These are phyloP conservation scores for Brachypalpus laphriformis DNA, from an alignment of 2,888 invertebrate species.

Conservation along the genomic window DNA sequence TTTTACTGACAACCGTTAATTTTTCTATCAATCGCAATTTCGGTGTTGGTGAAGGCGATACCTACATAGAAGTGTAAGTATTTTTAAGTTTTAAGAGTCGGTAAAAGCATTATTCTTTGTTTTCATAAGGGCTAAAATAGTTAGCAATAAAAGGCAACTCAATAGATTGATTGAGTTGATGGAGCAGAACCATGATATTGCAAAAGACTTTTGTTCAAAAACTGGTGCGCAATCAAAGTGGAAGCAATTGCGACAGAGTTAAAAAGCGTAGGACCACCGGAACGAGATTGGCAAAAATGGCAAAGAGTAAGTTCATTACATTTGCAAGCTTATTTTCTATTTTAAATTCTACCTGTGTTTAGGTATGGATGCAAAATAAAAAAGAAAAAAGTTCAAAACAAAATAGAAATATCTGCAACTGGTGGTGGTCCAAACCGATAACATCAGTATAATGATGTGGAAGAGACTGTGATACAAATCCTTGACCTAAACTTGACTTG, in stretches of 20 bases:
- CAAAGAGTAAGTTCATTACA: background rate
- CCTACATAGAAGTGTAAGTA: conserved; percentile 30
- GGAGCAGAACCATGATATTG: no score
- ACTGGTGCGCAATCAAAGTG: background rate
- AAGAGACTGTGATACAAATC: no score
- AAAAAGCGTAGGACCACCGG: background rate
- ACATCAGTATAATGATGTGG: conserved; percentile 4
- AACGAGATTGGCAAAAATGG: background rate
- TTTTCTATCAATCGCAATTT: no score
- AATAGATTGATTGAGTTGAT: no score
- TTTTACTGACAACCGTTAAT: no score
- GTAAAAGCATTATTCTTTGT: no score
- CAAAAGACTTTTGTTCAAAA: no score
- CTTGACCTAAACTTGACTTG: conserved; percentile 25
- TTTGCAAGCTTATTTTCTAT: background rate
- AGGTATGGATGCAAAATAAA: background rate
- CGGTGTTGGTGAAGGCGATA: no score
- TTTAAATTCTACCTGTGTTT: background rate
- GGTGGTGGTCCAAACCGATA: conserved; percentile 29
- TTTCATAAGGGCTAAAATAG: no score
- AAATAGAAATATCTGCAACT: conserved; percentile 5
- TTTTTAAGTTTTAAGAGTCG: background rate
- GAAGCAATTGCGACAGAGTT: background rate
- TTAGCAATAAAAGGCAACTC: no score
- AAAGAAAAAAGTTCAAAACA: background rate